Evolutionary conservation across 2,888 invertebrate genomes (phyloP).

Genomic region (Leptopterna dolabrata): DNA sequence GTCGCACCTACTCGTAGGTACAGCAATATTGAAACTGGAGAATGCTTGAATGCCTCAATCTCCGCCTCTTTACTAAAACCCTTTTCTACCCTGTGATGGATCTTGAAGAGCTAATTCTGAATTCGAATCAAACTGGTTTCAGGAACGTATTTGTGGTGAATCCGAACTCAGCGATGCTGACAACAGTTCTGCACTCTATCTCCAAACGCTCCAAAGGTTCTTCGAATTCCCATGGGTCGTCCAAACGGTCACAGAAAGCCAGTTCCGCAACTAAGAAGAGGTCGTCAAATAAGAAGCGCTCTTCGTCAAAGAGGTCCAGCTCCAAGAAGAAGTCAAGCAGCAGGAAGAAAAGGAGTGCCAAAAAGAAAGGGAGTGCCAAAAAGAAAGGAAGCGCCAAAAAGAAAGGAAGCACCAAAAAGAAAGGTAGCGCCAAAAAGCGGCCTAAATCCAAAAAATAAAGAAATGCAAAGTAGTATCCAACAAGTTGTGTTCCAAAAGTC

Average conservation of each 20-base stretch:
- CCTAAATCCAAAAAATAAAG: background rate
- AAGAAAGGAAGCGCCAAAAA: background rate
- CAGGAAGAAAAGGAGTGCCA: background rate
- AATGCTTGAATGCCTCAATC: no score
- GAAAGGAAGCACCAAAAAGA: background rate
- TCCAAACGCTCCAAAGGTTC: background rate
- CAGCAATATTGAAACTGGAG: no score
- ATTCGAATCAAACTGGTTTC: background rate
- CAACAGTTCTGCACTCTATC: background rate
- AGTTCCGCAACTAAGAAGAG: background rate
- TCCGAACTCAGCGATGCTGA: background rate
- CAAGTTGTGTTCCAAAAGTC: no score
- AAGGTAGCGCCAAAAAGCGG: background rate
- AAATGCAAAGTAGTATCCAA: no score
- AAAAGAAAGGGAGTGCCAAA: background rate
- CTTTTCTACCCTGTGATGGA: no score
- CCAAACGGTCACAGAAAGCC: background rate
- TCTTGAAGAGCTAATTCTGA: no score
- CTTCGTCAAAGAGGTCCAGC: background rate
- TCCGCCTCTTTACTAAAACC: no score
- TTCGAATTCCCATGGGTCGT: background rate
- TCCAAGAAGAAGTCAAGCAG: background rate
- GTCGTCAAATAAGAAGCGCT: background rate
- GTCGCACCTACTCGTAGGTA: no score
- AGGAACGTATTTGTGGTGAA: slow-evolving; percentile 47